A percentile compares a stretch with the other conserved stretches of the same genome.
phyloP scores from a whole-genome alignment of 2,888 invertebrate genomes.

The Rhorus exstirpatorius region DNA sequence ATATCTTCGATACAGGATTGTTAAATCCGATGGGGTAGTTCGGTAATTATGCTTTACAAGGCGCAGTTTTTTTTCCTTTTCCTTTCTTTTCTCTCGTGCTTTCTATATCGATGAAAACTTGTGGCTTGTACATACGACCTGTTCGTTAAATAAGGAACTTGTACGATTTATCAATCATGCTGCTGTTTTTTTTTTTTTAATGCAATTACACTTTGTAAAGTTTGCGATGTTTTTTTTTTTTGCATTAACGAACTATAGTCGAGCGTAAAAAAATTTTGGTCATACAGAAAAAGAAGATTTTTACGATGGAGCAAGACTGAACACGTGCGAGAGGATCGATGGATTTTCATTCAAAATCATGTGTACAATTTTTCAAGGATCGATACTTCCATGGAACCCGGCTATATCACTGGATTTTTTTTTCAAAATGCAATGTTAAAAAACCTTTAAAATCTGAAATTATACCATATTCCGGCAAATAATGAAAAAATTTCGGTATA shows the following conservation, averaged over 20 bases:
- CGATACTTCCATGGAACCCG: too few relatives aligned
- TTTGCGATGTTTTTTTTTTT: too few relatives aligned
- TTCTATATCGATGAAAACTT: slow-evolving; percentile 67
- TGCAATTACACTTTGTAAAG: not conserved
- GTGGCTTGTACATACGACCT: slow-evolving; percentile 22
- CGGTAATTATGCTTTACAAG: slow-evolving; percentile 72
- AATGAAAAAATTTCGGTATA: slow-evolving; percentile 22
- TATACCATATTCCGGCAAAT: too few relatives aligned
- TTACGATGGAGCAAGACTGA: too few relatives aligned
- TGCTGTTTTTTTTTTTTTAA: not conserved
- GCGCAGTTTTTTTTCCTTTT: slow-evolving; percentile 38
- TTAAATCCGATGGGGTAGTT: slow-evolving; percentile 74
- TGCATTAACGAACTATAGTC: too few relatives aligned
- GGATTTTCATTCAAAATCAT: too few relatives aligned
- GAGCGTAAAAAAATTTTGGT: too few relatives aligned
- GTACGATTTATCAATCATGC: slow-evolving; percentile 44
- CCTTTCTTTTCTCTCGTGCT: slow-evolving; percentile 41
- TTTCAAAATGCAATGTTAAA: not conserved
- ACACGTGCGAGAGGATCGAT: too few relatives aligned
- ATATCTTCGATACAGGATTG: slow-evolving; percentile 77
- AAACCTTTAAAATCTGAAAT: not conserved
- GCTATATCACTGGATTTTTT: not conserved
- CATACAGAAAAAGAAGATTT: too few relatives aligned
- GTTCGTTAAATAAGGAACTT: slow-evolving; percentile 53
- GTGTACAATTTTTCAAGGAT: too few relatives aligned